phyloP scores from a whole-genome alignment of 2,888 invertebrate genomes.

The Oeneis ivallda region DNA sequence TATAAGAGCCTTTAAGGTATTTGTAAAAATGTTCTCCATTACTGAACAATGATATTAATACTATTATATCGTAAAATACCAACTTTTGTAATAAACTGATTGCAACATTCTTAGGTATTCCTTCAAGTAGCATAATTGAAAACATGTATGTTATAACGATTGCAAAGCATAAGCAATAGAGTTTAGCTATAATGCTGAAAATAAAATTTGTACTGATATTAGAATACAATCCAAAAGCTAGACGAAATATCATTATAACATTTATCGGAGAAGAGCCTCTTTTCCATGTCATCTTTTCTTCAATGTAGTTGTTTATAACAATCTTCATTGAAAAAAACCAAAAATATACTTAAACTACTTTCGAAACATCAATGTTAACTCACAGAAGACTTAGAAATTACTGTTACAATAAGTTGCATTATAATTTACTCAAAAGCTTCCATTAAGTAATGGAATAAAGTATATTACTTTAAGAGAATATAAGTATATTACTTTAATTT shows the following conservation, averaged over 20 bases:
- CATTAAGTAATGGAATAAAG: too few species aligned
- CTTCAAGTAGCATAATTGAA: too few species aligned
- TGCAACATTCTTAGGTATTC: not conserved
- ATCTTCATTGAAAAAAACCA: too few species aligned
- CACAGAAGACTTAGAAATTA: too few species aligned
- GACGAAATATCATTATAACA: conserved; percentile 8
- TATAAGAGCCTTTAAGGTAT: conserved; percentile 10
- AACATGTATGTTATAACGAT: not conserved
- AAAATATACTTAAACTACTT: too few species aligned
- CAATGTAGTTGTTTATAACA: not conserved
- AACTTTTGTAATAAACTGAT: not conserved
- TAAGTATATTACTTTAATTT: too few species aligned
- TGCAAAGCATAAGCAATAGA: conserved; percentile 10
- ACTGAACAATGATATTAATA: conserved; percentile 13
- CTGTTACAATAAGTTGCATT: too few species aligned
- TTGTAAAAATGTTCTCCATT: conserved; percentile 21
- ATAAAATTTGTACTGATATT: conserved; percentile 3
- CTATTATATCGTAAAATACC: not conserved
- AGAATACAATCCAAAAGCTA: conserved; percentile 18
- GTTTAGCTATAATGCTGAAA: conserved; percentile 9
- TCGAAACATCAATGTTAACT: too few species aligned
- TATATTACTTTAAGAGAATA: too few species aligned
- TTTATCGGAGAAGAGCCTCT: not conserved
- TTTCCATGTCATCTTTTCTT: not conserved
- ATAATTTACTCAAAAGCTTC: too few species aligned